Conservation (phyloP, 1,140 invertebrate genomes). For the Sycobia sp. region DNA sequence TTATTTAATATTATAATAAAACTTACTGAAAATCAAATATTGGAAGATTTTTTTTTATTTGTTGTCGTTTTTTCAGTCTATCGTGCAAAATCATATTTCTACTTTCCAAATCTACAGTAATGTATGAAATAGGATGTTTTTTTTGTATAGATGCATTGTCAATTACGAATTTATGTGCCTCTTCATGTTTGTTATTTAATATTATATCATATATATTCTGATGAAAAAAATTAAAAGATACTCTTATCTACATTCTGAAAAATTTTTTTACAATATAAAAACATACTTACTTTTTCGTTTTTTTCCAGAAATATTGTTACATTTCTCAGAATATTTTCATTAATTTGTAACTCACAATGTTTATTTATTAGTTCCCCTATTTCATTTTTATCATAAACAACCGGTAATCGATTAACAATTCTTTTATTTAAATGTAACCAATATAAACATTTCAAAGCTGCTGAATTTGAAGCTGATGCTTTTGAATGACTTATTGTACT, state of each 20-base stretch:
- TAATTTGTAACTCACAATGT: slow-evolving; percentile 35
- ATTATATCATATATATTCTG: background rate
- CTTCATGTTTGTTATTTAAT: background rate
- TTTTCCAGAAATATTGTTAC: slow-evolving; percentile 39
- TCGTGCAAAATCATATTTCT: too few species aligned
- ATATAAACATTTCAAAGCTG: slow-evolving; percentile 44
- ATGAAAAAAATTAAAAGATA: background rate
- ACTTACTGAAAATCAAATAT: background rate
- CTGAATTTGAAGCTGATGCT: slow-evolving; percentile 27
- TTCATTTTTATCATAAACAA: slow-evolving; percentile 33
- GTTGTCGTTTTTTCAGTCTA: too few species aligned
- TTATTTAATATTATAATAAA: background rate
- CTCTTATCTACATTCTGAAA: background rate
- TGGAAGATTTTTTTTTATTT: too few species aligned
- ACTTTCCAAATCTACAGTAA: background rate
- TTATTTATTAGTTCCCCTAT: background rate
- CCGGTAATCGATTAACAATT: slow-evolving; percentile 28
- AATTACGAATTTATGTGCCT: background rate
- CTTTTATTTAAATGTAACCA: slow-evolving; percentile 43
- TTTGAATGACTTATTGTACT: slow-evolving; percentile 37
- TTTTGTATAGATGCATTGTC: background rate
- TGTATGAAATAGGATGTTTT: background rate
- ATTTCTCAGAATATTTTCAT: slow-evolving; percentile 32
- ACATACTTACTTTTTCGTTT: slow-evolving; percentile 40
- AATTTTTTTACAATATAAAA: background rate